phyloP scores from a whole-genome alignment of 2,797 vertebrate species.

The Sebastes minor region DNA sequence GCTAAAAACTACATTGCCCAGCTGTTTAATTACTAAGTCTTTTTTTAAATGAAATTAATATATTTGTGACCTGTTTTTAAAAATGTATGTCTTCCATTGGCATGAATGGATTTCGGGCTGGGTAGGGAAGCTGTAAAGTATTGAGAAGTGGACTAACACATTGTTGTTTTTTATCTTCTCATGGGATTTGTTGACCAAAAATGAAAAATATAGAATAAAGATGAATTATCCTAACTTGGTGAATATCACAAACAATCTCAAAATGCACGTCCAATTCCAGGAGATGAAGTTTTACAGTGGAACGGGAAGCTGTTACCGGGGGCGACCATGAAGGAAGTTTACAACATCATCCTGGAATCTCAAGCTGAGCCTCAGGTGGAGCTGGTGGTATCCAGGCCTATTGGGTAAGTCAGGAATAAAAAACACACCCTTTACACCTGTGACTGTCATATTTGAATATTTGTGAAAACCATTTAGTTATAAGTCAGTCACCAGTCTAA shows the following conservation, averaged over 20 bases:
- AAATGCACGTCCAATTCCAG: conserved; percentile 71
- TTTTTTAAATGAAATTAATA: background rate
- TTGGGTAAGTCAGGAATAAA: conserved; percentile 89
- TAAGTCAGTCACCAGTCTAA: background rate
- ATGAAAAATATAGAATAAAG: background rate
- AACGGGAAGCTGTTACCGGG: conserved; percentile 97
- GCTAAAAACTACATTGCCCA: background rate
- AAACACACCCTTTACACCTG: background rate
- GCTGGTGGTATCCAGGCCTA: conserved; percentile 98
- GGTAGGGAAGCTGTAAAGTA: background rate
- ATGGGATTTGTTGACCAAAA: background rate
- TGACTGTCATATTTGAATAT: background rate
- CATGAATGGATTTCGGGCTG: background rate
- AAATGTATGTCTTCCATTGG: background rate
- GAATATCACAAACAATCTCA: background rate
- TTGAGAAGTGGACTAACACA: background rate
- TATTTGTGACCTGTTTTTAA: background rate
- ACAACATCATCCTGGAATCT: conserved; percentile 99
- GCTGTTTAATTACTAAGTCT: background rate
- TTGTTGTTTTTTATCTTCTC: background rate
- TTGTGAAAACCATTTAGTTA: background rate
- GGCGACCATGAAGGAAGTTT: conserved; percentile 99
- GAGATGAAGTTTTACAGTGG: conserved; percentile 99
- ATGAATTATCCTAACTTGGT: background rate
- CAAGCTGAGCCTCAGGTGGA: conserved; percentile 98